Evolutionary conservation across 2,888 invertebrate species (phyloP).

Genomic region (Diarsia dahlii): DNA sequence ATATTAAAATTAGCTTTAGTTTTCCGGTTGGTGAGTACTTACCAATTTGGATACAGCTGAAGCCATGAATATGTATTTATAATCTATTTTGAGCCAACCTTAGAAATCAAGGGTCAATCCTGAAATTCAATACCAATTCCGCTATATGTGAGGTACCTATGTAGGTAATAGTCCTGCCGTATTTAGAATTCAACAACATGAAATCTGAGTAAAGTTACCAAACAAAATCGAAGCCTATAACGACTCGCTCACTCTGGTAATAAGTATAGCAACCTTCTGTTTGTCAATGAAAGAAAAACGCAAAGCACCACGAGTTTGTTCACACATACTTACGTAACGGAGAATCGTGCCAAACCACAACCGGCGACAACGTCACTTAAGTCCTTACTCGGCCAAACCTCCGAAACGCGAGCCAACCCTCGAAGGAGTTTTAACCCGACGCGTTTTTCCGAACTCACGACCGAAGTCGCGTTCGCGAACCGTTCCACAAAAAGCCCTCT

Average conservation of each 20-base stretch:
- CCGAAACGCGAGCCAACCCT: slow-evolving; percentile 59
- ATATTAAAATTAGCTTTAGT: neutral
- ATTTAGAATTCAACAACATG: neutral
- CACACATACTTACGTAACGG: slow-evolving; percentile 45
- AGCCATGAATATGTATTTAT: neutral
- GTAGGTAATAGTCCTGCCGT: neutral
- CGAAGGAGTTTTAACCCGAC: slow-evolving; percentile 64
- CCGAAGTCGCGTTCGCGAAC: slow-evolving; percentile 69
- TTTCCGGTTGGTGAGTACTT: neutral
- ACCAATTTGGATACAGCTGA: neutral
- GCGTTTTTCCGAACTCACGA: slow-evolving; percentile 70
- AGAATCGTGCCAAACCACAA: slow-evolving; percentile 58
- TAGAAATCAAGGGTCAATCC: neutral
- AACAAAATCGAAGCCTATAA: slow-evolving; percentile 20
- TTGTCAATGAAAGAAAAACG: slow-evolving; percentile 38
- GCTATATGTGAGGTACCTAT: neutral
- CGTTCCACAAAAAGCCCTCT: slow-evolving; percentile 74
- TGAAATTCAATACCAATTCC: neutral
- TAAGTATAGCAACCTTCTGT: slow-evolving; percentile 10
- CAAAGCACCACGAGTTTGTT: slow-evolving; percentile 35
- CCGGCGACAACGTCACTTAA: slow-evolving; percentile 47
- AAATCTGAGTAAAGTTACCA: slow-evolving; percentile 6
- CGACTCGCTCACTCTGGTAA: neutral
- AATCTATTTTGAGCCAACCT: neutral
- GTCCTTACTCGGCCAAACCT: slow-evolving; percentile 53